Percentiles rank a stretch among this genome's conserved stretches.
phyloP scores from a whole-genome alignment of 2,888 invertebrate genomes.

The Resseliella maxima region DNA sequence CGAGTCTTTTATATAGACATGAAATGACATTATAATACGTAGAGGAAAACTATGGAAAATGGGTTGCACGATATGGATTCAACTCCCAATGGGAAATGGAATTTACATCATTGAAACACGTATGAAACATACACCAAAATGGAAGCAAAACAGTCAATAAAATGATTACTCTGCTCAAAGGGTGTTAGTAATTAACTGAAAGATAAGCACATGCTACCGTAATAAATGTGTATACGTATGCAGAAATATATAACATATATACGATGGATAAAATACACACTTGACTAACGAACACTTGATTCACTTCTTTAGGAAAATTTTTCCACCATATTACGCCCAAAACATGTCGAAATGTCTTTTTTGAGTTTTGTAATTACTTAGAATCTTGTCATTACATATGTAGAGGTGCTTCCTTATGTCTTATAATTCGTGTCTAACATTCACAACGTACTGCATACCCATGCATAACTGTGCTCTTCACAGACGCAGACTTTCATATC shows the following conservation, averaged over 20 bases:
- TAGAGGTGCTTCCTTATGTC: constrained; percentile 28
- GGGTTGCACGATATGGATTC: background rate
- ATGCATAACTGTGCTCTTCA: too few species aligned
- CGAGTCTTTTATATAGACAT: constrained; percentile 45
- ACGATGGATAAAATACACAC: too few species aligned
- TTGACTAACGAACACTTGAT: too few species aligned
- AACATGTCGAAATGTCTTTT: background rate
- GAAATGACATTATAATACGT: constrained; percentile 34
- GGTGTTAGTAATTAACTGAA: constrained; percentile 53
- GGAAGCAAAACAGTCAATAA: constrained; percentile 51
- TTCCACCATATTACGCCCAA: background rate
- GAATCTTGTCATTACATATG: constrained; percentile 50
- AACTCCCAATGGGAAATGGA: background rate
- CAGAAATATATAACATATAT: background rate
- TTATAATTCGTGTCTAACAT: background rate
- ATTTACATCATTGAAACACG: background rate
- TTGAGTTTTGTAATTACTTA: constrained; percentile 40
- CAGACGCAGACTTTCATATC: background rate
- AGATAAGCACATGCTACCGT: constrained; percentile 21
- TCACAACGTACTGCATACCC: background rate
- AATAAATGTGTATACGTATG: background rate
- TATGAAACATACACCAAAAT: constrained; percentile 26
- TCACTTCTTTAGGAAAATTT: background rate
- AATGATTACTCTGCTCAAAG: constrained; percentile 32
- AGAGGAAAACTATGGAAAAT: background rate